Base-by-base conservation (phyloP, 2,888 invertebrate species). In the Megaustenia siamemsis region DNA sequence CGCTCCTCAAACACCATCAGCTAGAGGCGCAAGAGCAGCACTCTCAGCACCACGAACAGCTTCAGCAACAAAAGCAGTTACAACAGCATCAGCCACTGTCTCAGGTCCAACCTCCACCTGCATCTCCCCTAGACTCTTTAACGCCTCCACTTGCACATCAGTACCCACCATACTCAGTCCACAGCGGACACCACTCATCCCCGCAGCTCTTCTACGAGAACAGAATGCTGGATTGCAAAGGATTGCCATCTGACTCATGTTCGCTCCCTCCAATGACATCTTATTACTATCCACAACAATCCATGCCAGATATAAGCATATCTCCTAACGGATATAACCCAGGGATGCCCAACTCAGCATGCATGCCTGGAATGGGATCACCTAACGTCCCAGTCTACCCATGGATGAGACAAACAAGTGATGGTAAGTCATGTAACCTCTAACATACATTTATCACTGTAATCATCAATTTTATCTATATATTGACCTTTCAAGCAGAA, bases 321-420 rank as follows among this genome's bases (percentile, higher is more conserved):
- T 68, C 82, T 8, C 84, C 78, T 35, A 88, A 88, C 73, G 86
- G 87, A 79, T 88, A 86, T 71, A 85, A 77, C 49, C 66, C 86
- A 60, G 83, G 86, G 60, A 88, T 88, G 80, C 88, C 87, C 53
- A 87, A 88, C 56, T 86, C 87, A 35, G 83, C 86, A 53, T 83
- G 81, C 18, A 85, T 85, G 83, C 53, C 85, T 10, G 85, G 77
- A 38, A 69, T 83, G 28, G 83, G 81, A 0, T 82, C 84, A 53
- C 88, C 88, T 82, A 88, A 88, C 79, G 88, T 89, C 87, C 87
- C 88, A 66, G 88, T 90, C 66, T 90, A 88, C 86, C 89, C 90
- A 12, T 90, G 90, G 90, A 90, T 90, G 90, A 85, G 89, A 49
- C 88, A 89, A 28, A 88, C 89, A 53, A 90, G 88, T 77, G 89